These are phyloP conservation scores for Sitta carolinensis DNA, from an alignment of 2,797 vertebrate species.

Conservation along the genomic window DNA sequence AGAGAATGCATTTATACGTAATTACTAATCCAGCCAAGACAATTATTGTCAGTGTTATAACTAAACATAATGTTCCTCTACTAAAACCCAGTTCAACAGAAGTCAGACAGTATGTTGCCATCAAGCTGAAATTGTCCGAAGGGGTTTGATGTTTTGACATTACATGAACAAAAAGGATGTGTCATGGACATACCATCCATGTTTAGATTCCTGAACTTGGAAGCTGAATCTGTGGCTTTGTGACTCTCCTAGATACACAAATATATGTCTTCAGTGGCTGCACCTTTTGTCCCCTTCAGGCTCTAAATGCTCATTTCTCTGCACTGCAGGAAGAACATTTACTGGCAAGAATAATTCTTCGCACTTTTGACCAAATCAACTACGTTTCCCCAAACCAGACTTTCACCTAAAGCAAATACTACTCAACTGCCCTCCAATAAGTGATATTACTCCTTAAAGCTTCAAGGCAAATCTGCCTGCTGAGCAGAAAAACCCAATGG, in stretches of 20 bases:
- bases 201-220: background rate
- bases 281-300: background rate
- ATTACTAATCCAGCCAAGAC: background rate
- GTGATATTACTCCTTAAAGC: background rate
- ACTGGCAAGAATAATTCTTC: background rate
- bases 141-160: background rate
- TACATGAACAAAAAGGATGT: background rate
- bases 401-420: background rate
- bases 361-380: background rate
- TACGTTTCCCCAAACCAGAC: background rate
- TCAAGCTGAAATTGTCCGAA: rapidly evolving
- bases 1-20: background rate
- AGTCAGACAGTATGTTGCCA: background rate
- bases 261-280: background rate
- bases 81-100: background rate
- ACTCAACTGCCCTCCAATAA: background rate
- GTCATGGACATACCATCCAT: background rate
- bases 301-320: background rate
- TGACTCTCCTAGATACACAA: background rate
- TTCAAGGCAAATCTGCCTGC: background rate
- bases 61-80: background rate
- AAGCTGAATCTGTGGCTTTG: background rate
- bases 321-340: background rate
- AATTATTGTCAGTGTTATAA: background rate
- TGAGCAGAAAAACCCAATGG: background rate